Conservation (phyloP, 2,797 vertebrate species). For the Lepidocolaptes lacrymiger region DNA sequence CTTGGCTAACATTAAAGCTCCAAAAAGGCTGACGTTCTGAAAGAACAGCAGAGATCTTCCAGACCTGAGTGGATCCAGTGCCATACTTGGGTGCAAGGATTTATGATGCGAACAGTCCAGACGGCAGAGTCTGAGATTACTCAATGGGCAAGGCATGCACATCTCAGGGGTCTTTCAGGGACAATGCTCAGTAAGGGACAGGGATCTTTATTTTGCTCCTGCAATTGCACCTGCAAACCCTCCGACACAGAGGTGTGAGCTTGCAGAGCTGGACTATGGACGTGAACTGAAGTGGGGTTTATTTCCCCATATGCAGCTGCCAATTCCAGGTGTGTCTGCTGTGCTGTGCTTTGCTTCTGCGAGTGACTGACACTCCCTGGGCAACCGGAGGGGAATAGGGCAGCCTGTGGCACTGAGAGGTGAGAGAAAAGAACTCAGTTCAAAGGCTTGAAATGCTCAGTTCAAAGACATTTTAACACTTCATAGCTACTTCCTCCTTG, state of each 20-base stretch:
- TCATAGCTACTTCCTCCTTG: background rate
- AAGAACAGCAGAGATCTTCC: background rate
- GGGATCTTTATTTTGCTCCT: background rate
- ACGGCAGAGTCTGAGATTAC: constrained; percentile 2
- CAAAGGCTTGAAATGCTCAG: background rate
- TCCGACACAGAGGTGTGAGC: background rate
- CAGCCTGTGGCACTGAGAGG: background rate
- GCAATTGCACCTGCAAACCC: background rate
- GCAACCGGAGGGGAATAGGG: background rate
- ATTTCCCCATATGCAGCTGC: background rate
- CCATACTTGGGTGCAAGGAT: background rate
- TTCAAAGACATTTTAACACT: background rate
- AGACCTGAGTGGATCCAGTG: background rate
- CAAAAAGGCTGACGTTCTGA: background rate
- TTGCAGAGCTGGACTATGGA: background rate
- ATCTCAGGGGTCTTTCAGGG: background rate
- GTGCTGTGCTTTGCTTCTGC: background rate
- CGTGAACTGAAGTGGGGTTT: background rate
- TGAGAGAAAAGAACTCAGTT: background rate
- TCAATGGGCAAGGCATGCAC: background rate
- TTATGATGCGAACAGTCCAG: background rate
- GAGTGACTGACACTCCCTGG: background rate
- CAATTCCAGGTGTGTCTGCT: background rate
- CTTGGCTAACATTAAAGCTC: background rate
- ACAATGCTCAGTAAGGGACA: background rate